Evolutionary conservation across 2,888 invertebrate genomes (phyloP).

Genomic region (Noctua comes): DNA sequence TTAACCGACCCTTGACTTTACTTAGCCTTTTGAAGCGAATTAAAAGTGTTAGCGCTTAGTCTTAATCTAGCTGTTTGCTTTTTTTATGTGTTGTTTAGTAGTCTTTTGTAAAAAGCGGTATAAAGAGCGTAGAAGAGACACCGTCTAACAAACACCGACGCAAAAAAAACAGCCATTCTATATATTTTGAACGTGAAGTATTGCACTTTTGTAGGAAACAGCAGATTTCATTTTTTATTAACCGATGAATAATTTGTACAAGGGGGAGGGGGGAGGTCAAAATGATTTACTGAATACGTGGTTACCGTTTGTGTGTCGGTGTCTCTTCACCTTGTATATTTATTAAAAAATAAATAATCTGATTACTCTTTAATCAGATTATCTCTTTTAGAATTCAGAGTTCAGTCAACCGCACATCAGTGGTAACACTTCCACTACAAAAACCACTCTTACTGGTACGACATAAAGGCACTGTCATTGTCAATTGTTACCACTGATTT

Average conservation of each 20-base stretch:
- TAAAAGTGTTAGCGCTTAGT: conserved; percentile 75
- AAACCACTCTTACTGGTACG: background rate
- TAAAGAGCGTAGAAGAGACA: background rate
- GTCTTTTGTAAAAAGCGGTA: background rate
- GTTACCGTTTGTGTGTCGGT: no score
- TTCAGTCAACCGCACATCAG: background rate
- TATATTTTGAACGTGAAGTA: no score
- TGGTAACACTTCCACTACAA: background rate
- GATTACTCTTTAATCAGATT: background rate
- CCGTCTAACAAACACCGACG: no score
- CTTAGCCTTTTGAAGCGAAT: conserved; percentile 82
- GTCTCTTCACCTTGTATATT: background rate
- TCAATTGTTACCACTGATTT: background rate
- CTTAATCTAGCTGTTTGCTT: conserved; percentile 44
- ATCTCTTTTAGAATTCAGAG: background rate
- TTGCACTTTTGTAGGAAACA: no score
- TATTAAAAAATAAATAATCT: background rate
- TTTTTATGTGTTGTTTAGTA: conserved; percentile 6
- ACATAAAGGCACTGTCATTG: background rate
- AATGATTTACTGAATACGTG: no score
- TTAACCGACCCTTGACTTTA: conserved; percentile 88
- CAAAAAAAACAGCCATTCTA: no score
- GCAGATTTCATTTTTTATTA: no score
- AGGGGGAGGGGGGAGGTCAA: no score
- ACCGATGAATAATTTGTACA: no score